Evolutionary conservation across 2,888 invertebrate species (phyloP).

Genomic region (Lasius platythorax): DNA sequence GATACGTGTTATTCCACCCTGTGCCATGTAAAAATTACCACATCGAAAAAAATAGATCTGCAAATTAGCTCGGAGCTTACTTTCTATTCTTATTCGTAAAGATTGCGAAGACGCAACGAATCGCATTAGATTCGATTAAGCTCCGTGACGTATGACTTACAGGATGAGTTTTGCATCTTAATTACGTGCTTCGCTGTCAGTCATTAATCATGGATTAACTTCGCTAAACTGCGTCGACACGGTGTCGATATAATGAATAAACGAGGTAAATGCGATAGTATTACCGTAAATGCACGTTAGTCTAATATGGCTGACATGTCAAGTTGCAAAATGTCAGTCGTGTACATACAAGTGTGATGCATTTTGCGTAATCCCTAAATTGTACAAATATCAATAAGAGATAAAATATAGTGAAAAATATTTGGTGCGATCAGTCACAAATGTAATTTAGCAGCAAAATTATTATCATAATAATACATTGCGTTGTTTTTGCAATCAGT

Average conservation of each 20-base stretch:
- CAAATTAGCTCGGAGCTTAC: background rate
- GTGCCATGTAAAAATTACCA: too few species aligned
- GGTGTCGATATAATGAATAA: conserved; percentile 33
- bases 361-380: background rate
- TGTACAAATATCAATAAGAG: background rate
- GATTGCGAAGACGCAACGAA: background rate
- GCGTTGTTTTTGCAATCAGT: background rate
- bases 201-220: conserved; percentile 38
- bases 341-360: background rate
- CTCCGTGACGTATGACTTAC: background rate
- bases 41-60: background rate
- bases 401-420: background rate
- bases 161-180: conserved; percentile 29
- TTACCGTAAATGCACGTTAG: background rate
- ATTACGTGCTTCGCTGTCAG: conserved; percentile 18
- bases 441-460: background rate
- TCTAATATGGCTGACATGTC: background rate
- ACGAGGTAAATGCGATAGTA: conserved; percentile 9
- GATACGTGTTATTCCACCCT: too few species aligned
- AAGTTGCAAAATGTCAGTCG: conserved; percentile 33
- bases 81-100: background rate
- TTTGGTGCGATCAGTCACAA: background rate
- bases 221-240: conserved; percentile 5
- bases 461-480: background rate
- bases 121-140: background rate